These are phyloP conservation scores for Paratrypauchen microcephalus DNA, from an alignment of 2,797 vertebrate species.

Conservation along the genomic window DNA sequence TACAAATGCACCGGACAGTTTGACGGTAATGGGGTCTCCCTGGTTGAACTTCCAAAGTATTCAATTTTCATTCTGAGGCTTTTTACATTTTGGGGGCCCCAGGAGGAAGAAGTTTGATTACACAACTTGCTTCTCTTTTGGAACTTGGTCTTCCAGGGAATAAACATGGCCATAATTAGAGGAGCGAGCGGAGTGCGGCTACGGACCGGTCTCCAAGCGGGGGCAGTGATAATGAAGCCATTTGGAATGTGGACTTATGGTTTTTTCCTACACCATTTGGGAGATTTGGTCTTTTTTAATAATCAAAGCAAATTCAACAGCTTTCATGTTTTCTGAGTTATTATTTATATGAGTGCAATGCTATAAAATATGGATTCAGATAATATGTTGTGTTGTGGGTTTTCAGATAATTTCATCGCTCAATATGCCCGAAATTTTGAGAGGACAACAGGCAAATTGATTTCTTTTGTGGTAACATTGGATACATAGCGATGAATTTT, in stretches of 20 bases:
- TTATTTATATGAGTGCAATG: not conserved
- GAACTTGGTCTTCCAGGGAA: conserved; percentile 63
- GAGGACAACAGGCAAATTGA: too few relatives aligned
- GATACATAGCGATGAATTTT: not conserved
- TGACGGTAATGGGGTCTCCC: conserved; percentile 60
- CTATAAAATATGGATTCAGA: too few relatives aligned
- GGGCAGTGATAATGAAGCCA: conserved; percentile 57
- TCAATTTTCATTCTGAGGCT: conserved; percentile 53
- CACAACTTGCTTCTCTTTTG: conserved; percentile 69
- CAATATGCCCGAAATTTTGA: too few relatives aligned
- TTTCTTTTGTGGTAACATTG: too few relatives aligned
- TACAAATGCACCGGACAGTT: conserved; percentile 42
- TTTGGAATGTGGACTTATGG: conserved; percentile 44
- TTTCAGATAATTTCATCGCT: not conserved
- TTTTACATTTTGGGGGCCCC: conserved; percentile 56
- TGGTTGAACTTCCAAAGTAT: conserved; percentile 58
- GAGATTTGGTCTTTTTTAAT: conserved; percentile 18
- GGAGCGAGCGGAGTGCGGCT: conserved; percentile 39
- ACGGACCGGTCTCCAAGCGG: conserved; percentile 45
- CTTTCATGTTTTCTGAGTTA: not conserved
- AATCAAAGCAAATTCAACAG: conserved; percentile 1
- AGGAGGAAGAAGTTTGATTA: conserved; percentile 67
- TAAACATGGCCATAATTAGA: conserved; percentile 70
- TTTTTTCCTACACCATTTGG: conserved; percentile 21
- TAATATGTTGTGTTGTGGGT: not conserved